Base-by-base conservation (phyloP, 2,797 vertebrate genomes). In the Knipowitschia caucasica region DNA sequence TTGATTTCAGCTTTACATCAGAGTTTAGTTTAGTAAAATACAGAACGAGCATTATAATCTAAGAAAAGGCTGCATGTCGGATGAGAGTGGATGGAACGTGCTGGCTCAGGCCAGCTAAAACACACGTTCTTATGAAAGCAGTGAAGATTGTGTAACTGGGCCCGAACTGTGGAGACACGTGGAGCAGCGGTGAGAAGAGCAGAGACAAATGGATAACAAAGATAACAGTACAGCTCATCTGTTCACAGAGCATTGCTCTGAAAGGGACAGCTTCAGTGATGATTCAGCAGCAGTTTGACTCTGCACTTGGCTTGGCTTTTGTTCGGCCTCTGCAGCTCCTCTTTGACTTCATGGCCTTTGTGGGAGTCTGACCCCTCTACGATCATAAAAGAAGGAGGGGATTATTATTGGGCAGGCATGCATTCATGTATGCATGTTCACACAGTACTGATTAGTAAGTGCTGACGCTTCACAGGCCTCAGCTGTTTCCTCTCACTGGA, bases 401-500 rank as follows among this genome's bases (percentile, higher is more conserved):
- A 82, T 89, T 84, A 85, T 68, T 55, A 64, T 45, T 53, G 26
- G 64, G 56, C 50, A 30, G 56, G 53, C 56, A 55, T 71, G 57
- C 56, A 15, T 65, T 45, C 39, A 39, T 68, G 63, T 62, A 65
- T 63, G 54, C 35, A 7, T 29, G 26, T 46, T 17, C 26, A 29
- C 58, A 26, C 62, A 68, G 76, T 63, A 81, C 78, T 84, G 79
- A 82, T 88, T 83, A 83, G 78, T 66, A 75, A 82, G 67, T 85
- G 87, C 86, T 91, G 85, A 89, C 76, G 40, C 70, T 78, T 78
- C 72, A 67, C 77, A 81, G 83, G 75, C 78, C 83, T 89, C 83
- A 89, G 86, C 85, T 88, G 77, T 89, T 90, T 89, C 79, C 73
- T 77, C 85, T 85, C 86, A 84, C 50, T 56, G 61, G 71, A 47